Base-by-base conservation (phyloP, 2,113 vertebrate genomes). In the Dasyornis broadbenti region DNA sequence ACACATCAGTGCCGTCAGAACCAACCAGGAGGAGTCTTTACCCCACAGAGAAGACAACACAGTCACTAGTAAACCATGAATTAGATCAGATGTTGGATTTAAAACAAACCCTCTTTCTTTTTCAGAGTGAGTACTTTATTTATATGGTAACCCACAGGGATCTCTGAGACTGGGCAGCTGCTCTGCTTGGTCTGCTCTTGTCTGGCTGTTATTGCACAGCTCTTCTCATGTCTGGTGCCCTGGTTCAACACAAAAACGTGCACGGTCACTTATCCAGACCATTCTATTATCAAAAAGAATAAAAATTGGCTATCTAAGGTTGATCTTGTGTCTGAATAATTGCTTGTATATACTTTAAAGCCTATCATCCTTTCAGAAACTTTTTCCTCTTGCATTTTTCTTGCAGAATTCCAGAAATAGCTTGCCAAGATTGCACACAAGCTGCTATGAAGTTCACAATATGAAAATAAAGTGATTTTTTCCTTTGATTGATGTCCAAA, bases 391-490 rank as follows among this genome's bases (percentile, higher is more conserved):
- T 71, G 11, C 78, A 53, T 93, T 85, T 70, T 65, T 92, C 71
- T 70, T 35, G 21, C 6, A 50, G 52, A 86, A 78, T 39, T 86
- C 83, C 64, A 89, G 64, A 83, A 91, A 37, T 23, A 83, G 26
- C 47, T 86, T 66, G 47, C 52, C 76, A 79, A 86, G 69, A 94
- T 92, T 86, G 52, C 37, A 72, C 49, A 84, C 53, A 64, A 52
- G 7, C 65, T 84, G 22, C 76, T 69, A 87, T 69, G 88, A 92
- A 72, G 57, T 89, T 91, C 65, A 89, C 65, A 64, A 76, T 61
- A 79, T 57, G 83, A 96, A 96, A 94, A 94, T 86, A 90, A 79
- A 91, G 45, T 28, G 56, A 71, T 91, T 84, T 91, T 42, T 86
- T 94, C 92, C 47, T 60, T 27, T 87, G 89, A 94, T 79, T 79